Base-by-base conservation (phyloP, 2,888 invertebrate genomes). In the Ichneumoninae sp. region DNA sequence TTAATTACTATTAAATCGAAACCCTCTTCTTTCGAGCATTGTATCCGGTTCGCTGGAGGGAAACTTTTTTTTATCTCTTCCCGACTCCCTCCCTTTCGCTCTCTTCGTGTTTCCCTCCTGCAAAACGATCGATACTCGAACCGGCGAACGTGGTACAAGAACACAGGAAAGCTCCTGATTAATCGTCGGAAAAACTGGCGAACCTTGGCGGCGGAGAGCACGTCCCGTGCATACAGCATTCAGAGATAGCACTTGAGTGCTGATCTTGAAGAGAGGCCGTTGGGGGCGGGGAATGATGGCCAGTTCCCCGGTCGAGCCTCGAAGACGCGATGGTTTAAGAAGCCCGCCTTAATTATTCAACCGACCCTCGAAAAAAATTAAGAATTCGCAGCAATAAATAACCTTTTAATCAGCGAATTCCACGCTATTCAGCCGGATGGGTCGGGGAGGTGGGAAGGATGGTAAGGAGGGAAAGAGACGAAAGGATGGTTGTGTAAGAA, bases 381-480 rank as follows among this genome's bases (percentile, higher is more conserved):
- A 90, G 91, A 92, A 92, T 91, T 89, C 89, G 86, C 86, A 86
- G 90, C 89, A 90, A 92, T 92, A 91, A 91, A 92, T 92, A 92
- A 91, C 89, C 90, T 91, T 92, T 92, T 90, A 91, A 91, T 91
- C 90, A 90, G 89, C 71, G 77, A 83, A 86, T 84, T 87, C 84
- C 85, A 86, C 79, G 83, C 86, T 81, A 79, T 83, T 79, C 77
- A 83, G 75, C 44, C 44, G 44, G 44, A 44, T 44, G 44, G 44
- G 44, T 44, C 16, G 44, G 52, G 30, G 40, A n/a, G 50, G 77
- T 65, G 57, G 60, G 52, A 44, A 30, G 22, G n/a, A 63, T 70
- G 50, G 65, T 8, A 33, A 70, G 47, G 44, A 50, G 19, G 66
- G 60, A 36, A 26, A 8, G 40, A 73, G 77, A 22, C 19, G 74